Evolutionary conservation across 1,140 invertebrate species (phyloP), one percentile per base, ranked within the genome.

Genomic region (Cyclina sinensis): DNA sequence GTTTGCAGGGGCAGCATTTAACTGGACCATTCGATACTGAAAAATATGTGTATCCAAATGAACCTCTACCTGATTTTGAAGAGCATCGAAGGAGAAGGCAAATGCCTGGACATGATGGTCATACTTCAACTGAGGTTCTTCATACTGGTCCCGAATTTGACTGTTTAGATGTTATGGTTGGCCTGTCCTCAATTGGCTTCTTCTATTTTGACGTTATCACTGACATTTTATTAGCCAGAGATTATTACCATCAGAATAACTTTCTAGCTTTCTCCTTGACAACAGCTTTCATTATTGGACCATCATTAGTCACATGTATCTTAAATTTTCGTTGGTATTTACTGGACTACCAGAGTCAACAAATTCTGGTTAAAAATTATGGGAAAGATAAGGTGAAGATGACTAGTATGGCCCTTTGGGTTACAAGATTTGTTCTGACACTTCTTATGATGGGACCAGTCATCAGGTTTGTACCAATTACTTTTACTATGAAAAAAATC

Each of bases 371-470:
- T 1, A 87, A 80, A 35, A 79, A 87, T 48, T 43, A 70, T 39
- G 85, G 85, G 21, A 30, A 59, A 12, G 57, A 79, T 16, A 65
- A 68, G 0, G 85, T 87, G 43, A 43, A 87, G 24, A 39, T 39
- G 24, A 87, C 85, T 14, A 62, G 48, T 21, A 24, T 35, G 37
- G 0, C 57, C 18, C 46, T 87, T 7, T 87, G 85, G 85, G 11
- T 80, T 0, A 43, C 35, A 48, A 54, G 85, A 80, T 78, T 87
- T 46, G 57, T 78, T 32, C 54, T 80, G 76, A 87, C 85, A 24
- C 32, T 76, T 14, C n/a, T 79, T 3, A 87, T 87, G 85, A 87
- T 87, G 85, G 85, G 74, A 65, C 85, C 85, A 87, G 85, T 87
- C 51, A 80, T 87, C 9, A 87, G 85, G 85, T 87, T n/a, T 43